These are phyloP conservation scores for Tamandua tetradactyla DNA, from an alignment of 2,797 vertebrate genomes.

Conservation along the genomic window DNA sequence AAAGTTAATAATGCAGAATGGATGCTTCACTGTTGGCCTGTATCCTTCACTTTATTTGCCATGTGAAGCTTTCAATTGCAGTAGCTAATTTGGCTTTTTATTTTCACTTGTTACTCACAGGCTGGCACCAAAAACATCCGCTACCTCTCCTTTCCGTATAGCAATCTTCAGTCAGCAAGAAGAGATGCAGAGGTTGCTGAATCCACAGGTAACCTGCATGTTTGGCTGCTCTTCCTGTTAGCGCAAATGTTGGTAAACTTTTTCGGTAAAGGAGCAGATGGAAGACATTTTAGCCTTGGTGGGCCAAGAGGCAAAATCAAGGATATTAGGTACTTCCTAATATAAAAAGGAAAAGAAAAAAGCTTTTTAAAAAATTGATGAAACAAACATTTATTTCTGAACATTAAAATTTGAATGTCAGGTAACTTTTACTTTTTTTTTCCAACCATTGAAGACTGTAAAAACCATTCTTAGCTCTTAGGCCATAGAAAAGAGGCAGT, in stretches of 20 bases:
- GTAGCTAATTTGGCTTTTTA: neutral
- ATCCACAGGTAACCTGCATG: slow-evolving; percentile 74
- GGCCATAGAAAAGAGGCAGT: neutral
- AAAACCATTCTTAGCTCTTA: neutral
- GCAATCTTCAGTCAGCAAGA: slow-evolving; percentile 2
- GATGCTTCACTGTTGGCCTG: accelerated
- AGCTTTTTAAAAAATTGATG: neutral
- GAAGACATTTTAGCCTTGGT: neutral
- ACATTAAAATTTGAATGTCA: neutral
- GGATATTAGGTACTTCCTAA: neutral
- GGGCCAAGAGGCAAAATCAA: neutral
- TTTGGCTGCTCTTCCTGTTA: neutral
- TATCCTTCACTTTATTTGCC: neutral
- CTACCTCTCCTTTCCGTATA: slow-evolving; percentile 85
- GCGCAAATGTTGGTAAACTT: neutral
- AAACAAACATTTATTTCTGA: neutral
- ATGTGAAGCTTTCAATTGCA: accelerated
- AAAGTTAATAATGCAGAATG: neutral
- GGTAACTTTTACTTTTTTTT: neutral
- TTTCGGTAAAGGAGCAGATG: neutral
- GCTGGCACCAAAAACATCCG: slow-evolving; percentile 68
- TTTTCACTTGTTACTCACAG: slow-evolving; percentile 77
- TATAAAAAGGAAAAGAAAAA: neutral
- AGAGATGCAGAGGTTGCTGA: slow-evolving; percentile 52
- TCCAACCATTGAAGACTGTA: neutral